Conservation (phyloP, 1,140 invertebrate genomes). For the Polypedilum vanderplanki region DNA sequence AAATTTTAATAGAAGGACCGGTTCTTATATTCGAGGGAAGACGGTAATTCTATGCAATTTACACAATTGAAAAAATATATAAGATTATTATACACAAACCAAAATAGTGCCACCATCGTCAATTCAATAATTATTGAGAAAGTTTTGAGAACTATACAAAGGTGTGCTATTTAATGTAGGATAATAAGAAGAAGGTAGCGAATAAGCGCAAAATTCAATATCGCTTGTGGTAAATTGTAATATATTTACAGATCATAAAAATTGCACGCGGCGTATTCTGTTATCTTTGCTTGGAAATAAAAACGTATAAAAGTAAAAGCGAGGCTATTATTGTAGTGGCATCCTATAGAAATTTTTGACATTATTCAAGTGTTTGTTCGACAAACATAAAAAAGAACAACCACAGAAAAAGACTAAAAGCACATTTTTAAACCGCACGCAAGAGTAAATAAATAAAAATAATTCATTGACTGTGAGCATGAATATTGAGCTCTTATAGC, state of each 20-base stretch:
- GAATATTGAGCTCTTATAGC: too few species aligned
- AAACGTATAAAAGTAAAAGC: not conserved
- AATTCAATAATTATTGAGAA: not conserved
- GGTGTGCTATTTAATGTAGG: not conserved
- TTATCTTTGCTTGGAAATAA: not conserved
- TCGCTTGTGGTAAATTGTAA: not conserved
- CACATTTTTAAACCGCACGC: not conserved
- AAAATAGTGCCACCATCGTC: not conserved
- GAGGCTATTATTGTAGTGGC: not conserved
- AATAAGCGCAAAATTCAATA: too few species aligned
- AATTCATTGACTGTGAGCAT: too few species aligned
- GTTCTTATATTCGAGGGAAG: too few species aligned
- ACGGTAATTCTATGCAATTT: not conserved
- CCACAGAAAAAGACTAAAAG: not conserved
- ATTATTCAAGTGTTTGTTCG: slow-evolving; percentile 3
- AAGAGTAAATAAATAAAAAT: too few species aligned
- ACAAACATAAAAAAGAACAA: not conserved
- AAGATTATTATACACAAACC: not conserved
- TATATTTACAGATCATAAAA: not conserved
- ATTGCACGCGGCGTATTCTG: not conserved
- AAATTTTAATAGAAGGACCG: too few species aligned
- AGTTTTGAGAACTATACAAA: not conserved
- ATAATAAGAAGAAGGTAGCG: not conserved
- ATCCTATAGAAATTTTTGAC: not conserved
- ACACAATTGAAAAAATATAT: not conserved